phyloP scores from a whole-genome alignment of 2,888 invertebrate genomes.

The Phyllotreta striolata region DNA sequence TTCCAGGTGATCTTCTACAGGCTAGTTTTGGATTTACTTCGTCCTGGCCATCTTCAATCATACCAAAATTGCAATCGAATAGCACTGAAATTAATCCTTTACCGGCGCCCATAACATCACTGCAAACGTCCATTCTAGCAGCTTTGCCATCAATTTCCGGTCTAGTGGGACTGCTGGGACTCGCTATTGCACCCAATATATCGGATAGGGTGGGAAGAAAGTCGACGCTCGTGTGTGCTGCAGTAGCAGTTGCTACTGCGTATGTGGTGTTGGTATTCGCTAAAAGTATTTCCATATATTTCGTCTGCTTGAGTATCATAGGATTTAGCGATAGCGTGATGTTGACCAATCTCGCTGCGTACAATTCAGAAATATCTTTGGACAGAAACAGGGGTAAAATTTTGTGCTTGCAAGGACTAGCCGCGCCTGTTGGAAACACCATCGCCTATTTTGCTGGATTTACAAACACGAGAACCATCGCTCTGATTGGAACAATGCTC shows the following conservation, averaged over 20 bases:
- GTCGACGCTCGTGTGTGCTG: too few species aligned
- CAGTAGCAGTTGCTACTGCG: neutral
- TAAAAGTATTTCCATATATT: conserved; percentile 8
- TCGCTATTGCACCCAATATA: neutral
- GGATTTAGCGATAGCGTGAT: conserved; percentile 1
- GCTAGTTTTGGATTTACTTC: too few species aligned
- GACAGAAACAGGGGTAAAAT: neutral
- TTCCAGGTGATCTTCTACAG: too few species aligned
- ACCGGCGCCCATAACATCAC: too few species aligned
- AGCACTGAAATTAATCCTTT: too few species aligned
- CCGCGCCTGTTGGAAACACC: conserved; percentile 11
- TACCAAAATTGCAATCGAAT: too few species aligned
- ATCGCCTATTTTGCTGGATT: conserved; percentile 34
- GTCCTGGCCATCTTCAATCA: too few species aligned
- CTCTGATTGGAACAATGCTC: conserved; percentile 34
- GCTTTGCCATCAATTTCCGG: too few species aligned
- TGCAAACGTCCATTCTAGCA: too few species aligned
- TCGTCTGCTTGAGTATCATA: neutral
- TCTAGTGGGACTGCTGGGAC: too few species aligned
- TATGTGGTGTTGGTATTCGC: conserved; percentile 2
- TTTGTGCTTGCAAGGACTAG: neutral
- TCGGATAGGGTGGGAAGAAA: too few species aligned
- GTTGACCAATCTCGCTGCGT: neutral
- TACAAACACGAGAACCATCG: conserved; percentile 30
- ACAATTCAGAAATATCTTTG: conserved; percentile 7